A percentile compares a stretch with the other conserved stretches of the same genome.
phyloP scores from a whole-genome alignment of 2,888 invertebrate genomes.

The Brachypterus glaber region DNA sequence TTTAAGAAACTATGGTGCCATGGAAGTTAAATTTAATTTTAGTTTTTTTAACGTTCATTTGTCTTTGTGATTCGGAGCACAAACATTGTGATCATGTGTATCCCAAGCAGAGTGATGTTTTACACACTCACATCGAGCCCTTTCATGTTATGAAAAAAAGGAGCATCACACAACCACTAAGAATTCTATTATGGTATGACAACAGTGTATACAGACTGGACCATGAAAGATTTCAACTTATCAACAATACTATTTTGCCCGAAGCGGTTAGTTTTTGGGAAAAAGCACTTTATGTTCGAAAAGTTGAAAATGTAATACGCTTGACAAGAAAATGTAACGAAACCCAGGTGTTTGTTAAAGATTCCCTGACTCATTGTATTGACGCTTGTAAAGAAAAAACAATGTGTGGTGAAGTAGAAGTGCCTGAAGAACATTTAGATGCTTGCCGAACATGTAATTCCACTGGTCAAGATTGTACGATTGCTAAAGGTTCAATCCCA shows the following conservation, averaged over 20 bases:
- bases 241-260: slow-evolving; percentile 65
- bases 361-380: slow-evolving; percentile 78
- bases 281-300: slow-evolving; percentile 78
- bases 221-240: neutral
- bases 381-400: slow-evolving; percentile 73
- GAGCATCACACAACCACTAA: slow-evolving; percentile 70
- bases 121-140: slow-evolving; percentile 73
- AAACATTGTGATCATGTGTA: too few relatives aligned
- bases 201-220: slow-evolving; percentile 78
- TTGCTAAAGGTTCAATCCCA: slow-evolving; percentile 44
- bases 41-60: too few relatives aligned
- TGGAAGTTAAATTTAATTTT: too few relatives aligned
- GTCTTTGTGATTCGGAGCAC: too few relatives aligned
- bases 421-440: slow-evolving; percentile 88
- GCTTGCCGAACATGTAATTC: slow-evolving; percentile 83
- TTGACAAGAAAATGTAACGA: slow-evolving; percentile 85
- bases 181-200: slow-evolving; percentile 79
- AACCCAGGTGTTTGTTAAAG: slow-evolving; percentile 77
- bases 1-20: too few relatives aligned
- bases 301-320: slow-evolving; percentile 75
- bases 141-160: slow-evolving; percentile 68
- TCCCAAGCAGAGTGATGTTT: too few relatives aligned
- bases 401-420: slow-evolving; percentile 91
- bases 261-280: slow-evolving; percentile 93
- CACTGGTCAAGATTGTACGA: slow-evolving; percentile 73